A percentile compares a stretch with the other conserved stretches of the same genome.
Evolutionary conservation across 1,140 invertebrate genomes (phyloP).

Genomic region (Amphibalanus amphitrite): DNA sequence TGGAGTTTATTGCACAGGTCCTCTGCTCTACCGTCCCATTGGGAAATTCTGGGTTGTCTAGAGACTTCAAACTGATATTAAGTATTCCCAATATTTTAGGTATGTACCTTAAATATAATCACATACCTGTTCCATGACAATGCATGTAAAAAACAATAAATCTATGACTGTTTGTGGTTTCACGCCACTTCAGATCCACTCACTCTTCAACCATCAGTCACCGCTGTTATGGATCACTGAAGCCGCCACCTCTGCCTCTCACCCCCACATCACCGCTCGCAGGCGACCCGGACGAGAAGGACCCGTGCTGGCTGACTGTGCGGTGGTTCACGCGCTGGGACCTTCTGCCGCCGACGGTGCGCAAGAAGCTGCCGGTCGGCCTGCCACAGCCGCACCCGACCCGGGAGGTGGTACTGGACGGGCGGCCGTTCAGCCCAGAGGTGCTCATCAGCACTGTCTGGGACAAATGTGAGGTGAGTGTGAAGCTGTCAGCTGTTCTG

Average conservation of each 20-base stretch:
- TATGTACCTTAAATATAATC: no score
- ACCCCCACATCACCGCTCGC: no score
- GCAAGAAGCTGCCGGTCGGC: background rate
- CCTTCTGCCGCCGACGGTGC: background rate
- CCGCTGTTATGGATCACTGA: no score
- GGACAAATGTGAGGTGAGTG: background rate
- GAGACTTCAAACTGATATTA: background rate
- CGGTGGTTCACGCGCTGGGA: background rate
- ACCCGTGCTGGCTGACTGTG: background rate
- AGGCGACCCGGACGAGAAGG: background rate
- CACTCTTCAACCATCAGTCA: no score
- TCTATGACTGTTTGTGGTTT: background rate
- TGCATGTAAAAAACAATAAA: background rate
- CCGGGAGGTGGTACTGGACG: background rate
- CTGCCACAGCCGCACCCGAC: background rate
- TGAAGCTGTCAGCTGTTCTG: no score
- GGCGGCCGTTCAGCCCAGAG: background rate
- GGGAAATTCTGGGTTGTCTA: background rate
- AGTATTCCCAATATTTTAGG: background rate
- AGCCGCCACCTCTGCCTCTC: background rate
- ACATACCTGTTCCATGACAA: no score
- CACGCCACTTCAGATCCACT: background rate
- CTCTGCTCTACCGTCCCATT: no score
- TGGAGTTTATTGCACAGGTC: no score
- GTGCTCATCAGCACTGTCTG: background rate